Evolutionary conservation across 92 coral and sea anemone genomes (phyloP), one percentile per base, ranked within the genome.

Genomic region (Blastomussa wellsi): DNA sequence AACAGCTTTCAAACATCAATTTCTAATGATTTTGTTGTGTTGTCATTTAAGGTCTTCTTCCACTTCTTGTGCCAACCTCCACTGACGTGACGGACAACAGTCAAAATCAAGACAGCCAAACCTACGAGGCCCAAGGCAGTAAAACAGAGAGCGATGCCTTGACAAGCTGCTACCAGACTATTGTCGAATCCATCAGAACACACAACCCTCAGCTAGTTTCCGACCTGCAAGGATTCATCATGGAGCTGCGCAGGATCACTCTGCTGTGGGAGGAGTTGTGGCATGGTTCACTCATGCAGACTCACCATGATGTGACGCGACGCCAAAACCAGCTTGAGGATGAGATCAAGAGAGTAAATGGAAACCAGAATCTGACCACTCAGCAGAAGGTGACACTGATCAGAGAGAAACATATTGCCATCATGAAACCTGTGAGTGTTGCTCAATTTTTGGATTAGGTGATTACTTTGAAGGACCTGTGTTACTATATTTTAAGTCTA

Each of bases 241-340:
- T 91, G 84, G 99, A 96, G 67, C 70, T 96, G 55, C 92, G 99
- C 29, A 91, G 99, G 26, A 92, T 96, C 70, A 96, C 99, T 1
- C 82, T 96, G 70, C 90, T 96, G 28, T 96, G 99, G 99, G 99
- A 96, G 78, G 99, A 96, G 66, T 86, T 96, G 37, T 96, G 99
- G 99, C 94, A 92, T 64, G 99, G 99, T 24, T 96, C 99, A 0
- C 90, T 96, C 76, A 91, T 96, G 42, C 99, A 96, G 86, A 96
- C 95, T 1, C 99, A 94, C 78, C 99, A 96, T 49, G 99, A 96
- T 72, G 98, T 96, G 36, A 85, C 91, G 39, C 91, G 98, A 19
- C 93, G 98, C 15, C 98, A 96, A 49, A 95, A 88, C 60, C 99
- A 96, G 72, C 87, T 96, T 79, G 98, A 93, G 64, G 99, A 96